A percentile compares a stretch with the other conserved stretches of the same genome.
phyloP scores from a whole-genome alignment of 1,140 invertebrate species.

The Callitettix versicolor region DNA sequence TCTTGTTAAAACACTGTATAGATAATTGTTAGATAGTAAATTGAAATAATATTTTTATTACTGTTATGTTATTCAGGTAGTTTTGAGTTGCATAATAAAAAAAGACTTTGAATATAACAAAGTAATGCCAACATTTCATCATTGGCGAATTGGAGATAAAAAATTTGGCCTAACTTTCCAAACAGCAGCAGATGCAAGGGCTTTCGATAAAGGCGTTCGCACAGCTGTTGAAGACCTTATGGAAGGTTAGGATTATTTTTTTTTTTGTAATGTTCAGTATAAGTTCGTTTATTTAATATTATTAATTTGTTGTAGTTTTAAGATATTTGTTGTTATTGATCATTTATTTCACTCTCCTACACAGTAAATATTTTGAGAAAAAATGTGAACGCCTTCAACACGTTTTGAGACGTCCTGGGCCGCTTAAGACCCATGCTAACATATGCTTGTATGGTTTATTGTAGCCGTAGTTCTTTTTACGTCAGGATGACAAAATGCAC shows the following conservation, averaged over 20 bases:
- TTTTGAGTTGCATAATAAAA: constrained; percentile 88
- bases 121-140: constrained; percentile 96
- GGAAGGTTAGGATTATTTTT: constrained; percentile 59
- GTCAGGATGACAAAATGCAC: no score
- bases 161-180: constrained; percentile 92
- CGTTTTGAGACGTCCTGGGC: no score
- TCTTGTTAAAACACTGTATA: neutral
- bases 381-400: no score
- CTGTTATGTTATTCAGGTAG: constrained; percentile 51
- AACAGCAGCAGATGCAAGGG: constrained; percentile 82
- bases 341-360: no score
- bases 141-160: constrained; percentile 91
- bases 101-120: constrained; percentile 95
- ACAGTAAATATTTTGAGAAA: no score
- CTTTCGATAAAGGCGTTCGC: constrained; percentile 86
- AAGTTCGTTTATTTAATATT: no score
- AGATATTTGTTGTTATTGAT: no score
- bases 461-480: no score
- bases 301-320: no score
- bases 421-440: no score
- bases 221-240: constrained; percentile 82
- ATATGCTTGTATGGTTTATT: no score
- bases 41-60: neutral
- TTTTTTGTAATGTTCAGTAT: neutral
- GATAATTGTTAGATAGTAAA: neutral